Conservation (phyloP, 2,113 vertebrate genomes). For the Ictalurus punctatus region DNA sequence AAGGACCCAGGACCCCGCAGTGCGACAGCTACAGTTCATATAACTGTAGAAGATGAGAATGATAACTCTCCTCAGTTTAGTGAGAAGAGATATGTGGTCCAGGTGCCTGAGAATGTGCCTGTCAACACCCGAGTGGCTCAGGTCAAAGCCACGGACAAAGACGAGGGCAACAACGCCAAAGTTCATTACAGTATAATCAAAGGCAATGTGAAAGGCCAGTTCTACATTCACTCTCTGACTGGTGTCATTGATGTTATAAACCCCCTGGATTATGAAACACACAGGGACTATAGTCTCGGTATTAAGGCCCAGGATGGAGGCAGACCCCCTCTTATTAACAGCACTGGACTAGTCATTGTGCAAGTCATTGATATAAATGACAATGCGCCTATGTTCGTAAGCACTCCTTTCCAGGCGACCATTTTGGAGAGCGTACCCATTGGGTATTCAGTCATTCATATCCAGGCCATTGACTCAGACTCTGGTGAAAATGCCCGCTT, state of each 20-base stretch:
- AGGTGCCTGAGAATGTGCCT: constrained; percentile 83
- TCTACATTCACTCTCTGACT: constrained; percentile 89
- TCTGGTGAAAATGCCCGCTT: constrained; percentile 88
- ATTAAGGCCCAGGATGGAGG: constrained; percentile 97
- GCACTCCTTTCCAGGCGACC: constrained; percentile 92
- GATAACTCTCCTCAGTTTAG: constrained; percentile 97
- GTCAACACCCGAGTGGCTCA: constrained; percentile 87
- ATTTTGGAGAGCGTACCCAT: constrained; percentile 89
- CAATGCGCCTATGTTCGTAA: constrained; percentile 95
- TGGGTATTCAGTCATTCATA: constrained; percentile 90
- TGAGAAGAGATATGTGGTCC: constrained; percentile 87
- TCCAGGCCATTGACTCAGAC: constrained; percentile 92
- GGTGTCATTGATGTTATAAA: constrained; percentile 91
- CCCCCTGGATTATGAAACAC: constrained; percentile 90
- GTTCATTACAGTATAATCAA: constrained; percentile 95
- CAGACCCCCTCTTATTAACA: constrained; percentile 90
- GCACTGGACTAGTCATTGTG: constrained; percentile 88
- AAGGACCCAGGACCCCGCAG: constrained; percentile 87
- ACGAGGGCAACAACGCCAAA: constrained; percentile 89
- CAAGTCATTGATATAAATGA: constrained; percentile 94
- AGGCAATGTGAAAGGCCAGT: constrained; percentile 92
- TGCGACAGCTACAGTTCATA: constrained; percentile 86
- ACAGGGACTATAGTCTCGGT: constrained; percentile 87
- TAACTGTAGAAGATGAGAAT: constrained; percentile 91
- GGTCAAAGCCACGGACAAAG: constrained; percentile 87